These are phyloP conservation scores for Sebastes trivittatus DNA, from an alignment of 2,797 vertebrate species.

Conservation along the genomic window DNA sequence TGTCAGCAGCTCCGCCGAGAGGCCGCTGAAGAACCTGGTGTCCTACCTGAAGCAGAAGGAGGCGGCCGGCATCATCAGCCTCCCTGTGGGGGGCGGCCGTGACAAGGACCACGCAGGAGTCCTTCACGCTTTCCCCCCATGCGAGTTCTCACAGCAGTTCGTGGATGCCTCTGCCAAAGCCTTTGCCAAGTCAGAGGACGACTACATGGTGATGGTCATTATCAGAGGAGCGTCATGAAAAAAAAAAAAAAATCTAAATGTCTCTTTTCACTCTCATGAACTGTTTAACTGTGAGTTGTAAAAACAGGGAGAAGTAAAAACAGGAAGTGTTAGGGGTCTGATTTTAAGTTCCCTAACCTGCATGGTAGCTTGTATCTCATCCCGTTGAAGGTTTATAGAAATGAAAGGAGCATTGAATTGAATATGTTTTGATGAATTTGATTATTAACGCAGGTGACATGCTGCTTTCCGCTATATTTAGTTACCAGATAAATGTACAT, in stretches of 20 bases:
- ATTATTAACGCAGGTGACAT: constrained; percentile 14
- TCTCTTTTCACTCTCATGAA: constrained; percentile 39
- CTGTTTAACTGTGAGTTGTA: constrained; percentile 52
- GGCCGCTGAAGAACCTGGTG: constrained; percentile 98
- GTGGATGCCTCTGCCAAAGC: constrained; percentile 97
- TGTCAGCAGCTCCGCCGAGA: constrained; percentile 86
- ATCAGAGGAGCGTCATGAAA: constrained; percentile 94
- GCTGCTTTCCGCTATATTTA: constrained; percentile 25
- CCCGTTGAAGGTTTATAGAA: constrained; percentile 25
- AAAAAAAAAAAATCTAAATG: constrained; percentile 26
- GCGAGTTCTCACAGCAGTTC: constrained; percentile 98
- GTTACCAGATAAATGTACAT: constrained; percentile 29
- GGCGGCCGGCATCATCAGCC: constrained; percentile 97
- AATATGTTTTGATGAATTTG: constrained; percentile 32
- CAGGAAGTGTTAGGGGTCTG: constrained; percentile 27
- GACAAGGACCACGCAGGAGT: constrained; percentile 97
- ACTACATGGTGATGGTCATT: constrained; percentile 99
- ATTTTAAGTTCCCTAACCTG: constrained; percentile 33
- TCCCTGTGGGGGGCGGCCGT: constrained; percentile 92
- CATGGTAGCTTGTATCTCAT: constrained; percentile 32
- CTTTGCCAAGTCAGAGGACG: constrained; percentile 97
- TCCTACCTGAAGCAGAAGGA: constrained; percentile 99
- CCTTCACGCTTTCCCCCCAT: constrained; percentile 97
- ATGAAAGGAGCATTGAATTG: constrained; percentile 24
- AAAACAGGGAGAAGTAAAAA: constrained; percentile 37